Percentiles rank a stretch among this genome's conserved stretches.
Evolutionary conservation across 2,888 invertebrate genomes (phyloP).

Genomic region (Leptarthrus brevirostris): DNA sequence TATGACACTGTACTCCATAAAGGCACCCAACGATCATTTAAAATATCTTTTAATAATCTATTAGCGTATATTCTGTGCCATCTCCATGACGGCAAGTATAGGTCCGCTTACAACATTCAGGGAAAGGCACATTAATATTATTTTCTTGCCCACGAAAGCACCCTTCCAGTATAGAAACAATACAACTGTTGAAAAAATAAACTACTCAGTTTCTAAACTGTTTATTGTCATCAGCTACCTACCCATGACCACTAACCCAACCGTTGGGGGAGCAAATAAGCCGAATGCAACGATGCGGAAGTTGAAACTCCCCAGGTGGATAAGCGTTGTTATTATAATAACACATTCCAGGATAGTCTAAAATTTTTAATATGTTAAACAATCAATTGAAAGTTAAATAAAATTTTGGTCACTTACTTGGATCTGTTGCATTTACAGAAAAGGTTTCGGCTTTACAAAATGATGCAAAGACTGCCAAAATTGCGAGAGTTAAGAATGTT

Average conservation of each 20-base stretch:
- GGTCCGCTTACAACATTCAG: slow-evolving; percentile 40
- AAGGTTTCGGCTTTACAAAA: slow-evolving; percentile 8
- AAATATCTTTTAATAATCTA: slow-evolving; percentile 35
- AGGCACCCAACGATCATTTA: too few relatives aligned
- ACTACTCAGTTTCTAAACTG: background rate
- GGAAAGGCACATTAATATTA: slow-evolving; percentile 14
- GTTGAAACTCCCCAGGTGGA: slow-evolving; percentile 36
- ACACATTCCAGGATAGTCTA: slow-evolving; percentile 41
- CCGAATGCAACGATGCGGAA: slow-evolving; percentile 2
- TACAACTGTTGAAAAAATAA: slow-evolving; percentile 29
- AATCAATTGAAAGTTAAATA: too few relatives aligned
- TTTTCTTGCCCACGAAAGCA: slow-evolving; percentile 7
- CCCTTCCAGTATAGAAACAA: background rate
- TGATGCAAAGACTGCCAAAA: background rate
- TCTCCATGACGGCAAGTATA: slow-evolving; percentile 35
- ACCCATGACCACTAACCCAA: slow-evolving; percentile 39
- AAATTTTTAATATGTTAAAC: background rate
- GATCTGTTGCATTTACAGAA: slow-evolving; percentile 27
- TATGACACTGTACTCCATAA: too few relatives aligned
- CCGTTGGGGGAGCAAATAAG: slow-evolving; percentile 28
- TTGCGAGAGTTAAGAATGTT: background rate
- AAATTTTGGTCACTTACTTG: slow-evolving; percentile 15
- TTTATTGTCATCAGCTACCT: background rate
- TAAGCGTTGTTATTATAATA: slow-evolving; percentile 10
- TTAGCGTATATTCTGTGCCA: slow-evolving; percentile 42